These are phyloP conservation scores for Cisticola juncidis DNA, from an alignment of 2,113 vertebrate genomes.

Conservation along the genomic window DNA sequence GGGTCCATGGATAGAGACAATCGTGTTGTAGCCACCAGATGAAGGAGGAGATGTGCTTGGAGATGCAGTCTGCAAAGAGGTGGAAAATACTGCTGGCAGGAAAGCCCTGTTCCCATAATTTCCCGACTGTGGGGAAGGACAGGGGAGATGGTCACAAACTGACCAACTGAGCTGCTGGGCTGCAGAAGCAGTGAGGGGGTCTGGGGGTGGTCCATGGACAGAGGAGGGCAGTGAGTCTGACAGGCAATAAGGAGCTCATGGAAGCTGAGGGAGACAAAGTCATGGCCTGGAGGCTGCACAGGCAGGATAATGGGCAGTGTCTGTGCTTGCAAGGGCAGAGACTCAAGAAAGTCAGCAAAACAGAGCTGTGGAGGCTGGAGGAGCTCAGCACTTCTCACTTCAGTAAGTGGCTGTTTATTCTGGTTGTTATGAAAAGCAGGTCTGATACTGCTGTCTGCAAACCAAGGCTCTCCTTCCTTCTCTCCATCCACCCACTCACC, in stretches of 20 bases:
- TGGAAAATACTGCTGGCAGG: neutral
- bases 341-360: neutral
- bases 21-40: neutral
- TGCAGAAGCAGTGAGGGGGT: neutral
- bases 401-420: neutral
- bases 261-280: neutral
- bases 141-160: neutral
- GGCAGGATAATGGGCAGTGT: neutral
- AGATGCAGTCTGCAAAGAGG: neutral
- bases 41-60: neutral
- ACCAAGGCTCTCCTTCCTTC: neutral
- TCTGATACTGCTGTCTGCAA: neutral
- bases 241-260: neutral
- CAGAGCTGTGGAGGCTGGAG: neutral
- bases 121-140: neutral
- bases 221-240: neutral
- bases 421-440: neutral
- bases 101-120: neutral
- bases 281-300: neutral
- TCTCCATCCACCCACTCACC: neutral
- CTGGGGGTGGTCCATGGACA: neutral
- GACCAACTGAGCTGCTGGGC: neutral
- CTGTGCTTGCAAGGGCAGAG: neutral
- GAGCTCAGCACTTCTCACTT: neutral
- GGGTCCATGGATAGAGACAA: rapidly evolving